These are phyloP conservation scores for Lepidochrysops patricia DNA, from an alignment of 2,888 invertebrate genomes.

Conservation along the genomic window DNA sequence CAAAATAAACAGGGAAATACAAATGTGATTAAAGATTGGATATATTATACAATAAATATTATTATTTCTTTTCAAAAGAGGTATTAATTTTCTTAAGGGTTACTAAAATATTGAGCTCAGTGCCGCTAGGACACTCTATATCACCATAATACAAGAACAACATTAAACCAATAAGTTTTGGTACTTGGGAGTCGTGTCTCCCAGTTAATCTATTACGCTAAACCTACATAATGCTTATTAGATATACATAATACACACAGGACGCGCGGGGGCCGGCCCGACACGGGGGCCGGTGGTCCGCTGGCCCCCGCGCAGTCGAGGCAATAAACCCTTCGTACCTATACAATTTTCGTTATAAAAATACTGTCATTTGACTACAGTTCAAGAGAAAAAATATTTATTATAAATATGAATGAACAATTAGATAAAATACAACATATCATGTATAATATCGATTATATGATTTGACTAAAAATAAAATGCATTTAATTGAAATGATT, in stretches of 20 bases:
- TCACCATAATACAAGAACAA: slow-evolving; percentile 73
- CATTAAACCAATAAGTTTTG: slow-evolving; percentile 72
- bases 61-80: slow-evolving; percentile 73
- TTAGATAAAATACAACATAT: slow-evolving; percentile 62
- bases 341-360: slow-evolving; percentile 74
- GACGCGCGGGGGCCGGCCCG: slow-evolving; percentile 23
- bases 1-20: slow-evolving; percentile 76
- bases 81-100: slow-evolving; percentile 74
- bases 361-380: slow-evolving; percentile 77
- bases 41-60: slow-evolving; percentile 56
- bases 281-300: slow-evolving; percentile 12
- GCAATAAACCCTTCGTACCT: slow-evolving; percentile 63
- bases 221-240: slow-evolving; percentile 76
- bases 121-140: slow-evolving; percentile 67
- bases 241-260: slow-evolving; percentile 59
- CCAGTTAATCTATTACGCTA: slow-evolving; percentile 71
- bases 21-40: slow-evolving; percentile 71
- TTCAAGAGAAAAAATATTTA: slow-evolving; percentile 69
- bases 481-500: slow-evolving; percentile 73
- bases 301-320: slow-evolving; percentile 33
- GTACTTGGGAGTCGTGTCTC: slow-evolving; percentile 66
- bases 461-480: slow-evolving; percentile 74
- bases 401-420: slow-evolving; percentile 62
- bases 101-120: slow-evolving; percentile 75
- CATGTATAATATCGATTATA: slow-evolving; percentile 67